Evolutionary conservation across 2,888 invertebrate genomes (phyloP).

Genomic region (Nudaria mundana): DNA sequence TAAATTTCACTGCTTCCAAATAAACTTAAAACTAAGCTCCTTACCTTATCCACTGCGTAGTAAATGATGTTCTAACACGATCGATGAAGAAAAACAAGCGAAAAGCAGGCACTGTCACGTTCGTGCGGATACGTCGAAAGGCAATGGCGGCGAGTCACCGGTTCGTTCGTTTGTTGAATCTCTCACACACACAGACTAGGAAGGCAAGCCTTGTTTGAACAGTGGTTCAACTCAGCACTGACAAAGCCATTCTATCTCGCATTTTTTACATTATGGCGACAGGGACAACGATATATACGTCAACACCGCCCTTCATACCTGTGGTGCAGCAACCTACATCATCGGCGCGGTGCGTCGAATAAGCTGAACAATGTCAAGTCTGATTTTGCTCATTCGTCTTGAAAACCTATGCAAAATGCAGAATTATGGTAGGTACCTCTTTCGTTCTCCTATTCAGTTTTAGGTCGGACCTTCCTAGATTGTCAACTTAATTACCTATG

Average conservation of each 20-base stretch:
- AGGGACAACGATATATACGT: conserved; percentile 41
- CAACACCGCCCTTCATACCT: conserved; percentile 50
- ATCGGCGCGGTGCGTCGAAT: conserved; percentile 52
- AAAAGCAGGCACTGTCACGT: conserved; percentile 75
- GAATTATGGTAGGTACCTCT: no score
- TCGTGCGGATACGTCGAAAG: conserved; percentile 73
- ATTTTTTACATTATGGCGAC: conserved; percentile 20
- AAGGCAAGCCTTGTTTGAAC: conserved; percentile 77
- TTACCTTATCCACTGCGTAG: conserved; percentile 78
- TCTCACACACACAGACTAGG: conserved; percentile 70
- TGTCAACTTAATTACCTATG: no score
- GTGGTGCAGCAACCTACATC: conserved; percentile 77
- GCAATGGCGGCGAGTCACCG: conserved; percentile 71
- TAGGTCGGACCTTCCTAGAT: no score
- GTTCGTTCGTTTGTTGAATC: conserved; percentile 68
- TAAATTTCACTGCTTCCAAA: conserved; percentile 62
- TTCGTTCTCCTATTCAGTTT: no score
- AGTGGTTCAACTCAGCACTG: conserved; percentile 56
- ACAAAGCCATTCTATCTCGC: conserved; percentile 43
- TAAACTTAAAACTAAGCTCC: conserved; percentile 62
- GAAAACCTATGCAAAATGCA: conserved; percentile 59
- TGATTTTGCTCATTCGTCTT: conserved; percentile 56
- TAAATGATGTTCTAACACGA: conserved; percentile 73
- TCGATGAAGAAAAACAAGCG: conserved; percentile 71
- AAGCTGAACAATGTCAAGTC: conserved; percentile 66